Evolutionary conservation across 2,888 invertebrate species (phyloP).

Genomic region (Seira ritae): DNA sequence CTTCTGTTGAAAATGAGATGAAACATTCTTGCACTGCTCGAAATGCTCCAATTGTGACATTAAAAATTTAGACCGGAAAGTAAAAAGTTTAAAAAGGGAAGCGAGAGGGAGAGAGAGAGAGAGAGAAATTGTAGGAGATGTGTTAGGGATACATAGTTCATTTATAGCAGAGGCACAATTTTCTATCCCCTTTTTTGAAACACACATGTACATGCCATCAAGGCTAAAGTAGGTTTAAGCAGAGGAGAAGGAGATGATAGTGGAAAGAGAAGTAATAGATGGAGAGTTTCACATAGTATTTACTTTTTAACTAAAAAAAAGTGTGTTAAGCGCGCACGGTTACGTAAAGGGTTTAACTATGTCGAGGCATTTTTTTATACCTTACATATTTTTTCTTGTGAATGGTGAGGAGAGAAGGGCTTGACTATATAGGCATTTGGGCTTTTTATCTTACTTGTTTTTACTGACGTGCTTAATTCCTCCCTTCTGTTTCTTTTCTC

Average conservation of each 20-base stretch:
- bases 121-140: neutral
- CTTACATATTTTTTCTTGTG: neutral
- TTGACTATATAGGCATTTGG: neutral
- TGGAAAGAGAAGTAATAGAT: too few relatives aligned
- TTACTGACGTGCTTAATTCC: conserved; percentile 41
- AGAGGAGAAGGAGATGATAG: too few relatives aligned
- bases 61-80: conserved; percentile 70
- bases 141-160: too few relatives aligned
- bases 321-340: neutral
- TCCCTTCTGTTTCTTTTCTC: conserved; percentile 31
- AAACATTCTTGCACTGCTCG: conserved; percentile 40
- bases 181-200: too few relatives aligned
- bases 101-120: conserved; percentile 25
- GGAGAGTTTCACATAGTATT: too few relatives aligned
- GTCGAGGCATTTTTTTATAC: neutral
- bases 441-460: conserved; percentile 8
- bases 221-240: too few relatives aligned
- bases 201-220: too few relatives aligned
- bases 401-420: neutral
- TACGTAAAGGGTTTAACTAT: neutral
- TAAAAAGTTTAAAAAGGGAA: conserved; percentile 61
- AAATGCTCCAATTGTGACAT: conserved; percentile 69
- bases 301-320: neutral
- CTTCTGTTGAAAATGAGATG: conserved; percentile 37
- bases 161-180: too few relatives aligned